Base-by-base conservation (phyloP, 2,113 vertebrate genomes). In the Barnardius zonarius region DNA sequence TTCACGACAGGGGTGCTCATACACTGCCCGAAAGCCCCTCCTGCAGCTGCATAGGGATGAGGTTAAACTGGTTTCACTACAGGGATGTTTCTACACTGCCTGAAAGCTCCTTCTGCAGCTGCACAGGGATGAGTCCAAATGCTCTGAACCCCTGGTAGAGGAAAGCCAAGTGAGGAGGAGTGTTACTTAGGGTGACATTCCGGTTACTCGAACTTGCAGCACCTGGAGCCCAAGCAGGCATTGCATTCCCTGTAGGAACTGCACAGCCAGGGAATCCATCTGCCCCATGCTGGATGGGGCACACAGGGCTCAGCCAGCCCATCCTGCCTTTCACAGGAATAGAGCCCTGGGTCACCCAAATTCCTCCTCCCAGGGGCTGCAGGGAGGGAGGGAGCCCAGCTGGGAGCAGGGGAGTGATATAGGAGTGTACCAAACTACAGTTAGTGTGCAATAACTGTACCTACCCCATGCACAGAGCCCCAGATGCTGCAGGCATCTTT, bases 401-500 rank as follows among this genome's bases (percentile, higher is more conserved):
- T 18, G 18, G 33, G 55, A 72, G 28, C 2, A 2, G 23, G 7
- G 27, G 33, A 17, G 18, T 23, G 15, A 8, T 14, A 14, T 6
- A 49, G 76, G 19, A 73, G 4, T 2, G 8, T 3, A 44, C 27
- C 35, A 67, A 52, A 51, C 35, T 13, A 28, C 6, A 1, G 59
- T 12, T 22, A 57, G 11, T 2, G 0, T 13, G 17, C 31, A n/a
- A 13, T 16, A 75, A n/a, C n/a, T 3, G 41, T 7, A 24, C 24
- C 33, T 44, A 24, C 15, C 44, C 37, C 70, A 59, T 5, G 9
- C n/a, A 19, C 44, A 23, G 33, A 7, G 10, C 74, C 67, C 31
- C 35, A 28, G 17, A 23, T 16, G 7, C 41, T 43, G 41, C 1
- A 3, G 59, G 15, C 75, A 35, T 16, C 37, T 55, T 63, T 69